These are phyloP conservation scores for Melanotaenia pygmaea DNA, from an alignment of 2,797 vertebrate genomes.

Conservation along the genomic window DNA sequence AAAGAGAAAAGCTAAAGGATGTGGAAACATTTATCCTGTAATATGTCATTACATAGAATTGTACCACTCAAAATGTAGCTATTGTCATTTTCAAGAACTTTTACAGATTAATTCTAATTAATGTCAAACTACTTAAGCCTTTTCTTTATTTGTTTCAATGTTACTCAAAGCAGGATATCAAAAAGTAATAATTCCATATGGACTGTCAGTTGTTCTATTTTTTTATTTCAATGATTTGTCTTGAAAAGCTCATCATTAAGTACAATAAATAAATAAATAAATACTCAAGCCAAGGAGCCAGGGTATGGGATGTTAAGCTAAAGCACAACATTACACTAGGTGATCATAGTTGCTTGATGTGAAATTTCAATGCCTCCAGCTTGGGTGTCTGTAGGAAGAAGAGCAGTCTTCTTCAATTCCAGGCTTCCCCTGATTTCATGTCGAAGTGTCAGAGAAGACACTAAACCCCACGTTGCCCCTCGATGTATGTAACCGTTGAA, in stretches of 20 bases:
- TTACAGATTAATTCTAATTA: neutral
- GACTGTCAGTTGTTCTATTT: neutral
- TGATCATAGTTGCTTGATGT: conserved; percentile 2
- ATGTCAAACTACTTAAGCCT: neutral
- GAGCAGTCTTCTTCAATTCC: no score
- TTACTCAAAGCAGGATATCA: neutral
- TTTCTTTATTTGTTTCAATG: neutral
- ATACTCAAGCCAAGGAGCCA: neutral
- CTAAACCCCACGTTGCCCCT: no score
- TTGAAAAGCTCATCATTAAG: neutral
- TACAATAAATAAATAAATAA: no score
- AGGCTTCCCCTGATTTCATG: no score
- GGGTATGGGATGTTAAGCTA: neutral
- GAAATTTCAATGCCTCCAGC: neutral
- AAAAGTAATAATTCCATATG: neutral
- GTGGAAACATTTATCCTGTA: neutral
- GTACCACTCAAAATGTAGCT: neutral
- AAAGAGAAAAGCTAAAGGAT: neutral
- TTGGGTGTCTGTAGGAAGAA: neutral
- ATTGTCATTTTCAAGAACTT: neutral
- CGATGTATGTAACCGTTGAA: no score
- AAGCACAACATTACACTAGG: neutral
- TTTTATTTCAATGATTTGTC: neutral
- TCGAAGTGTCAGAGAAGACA: no score
- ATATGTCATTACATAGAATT: neutral